phyloP scores from a whole-genome alignment of 1,140 invertebrate genomes.

The Propsilocerus akamusi region DNA sequence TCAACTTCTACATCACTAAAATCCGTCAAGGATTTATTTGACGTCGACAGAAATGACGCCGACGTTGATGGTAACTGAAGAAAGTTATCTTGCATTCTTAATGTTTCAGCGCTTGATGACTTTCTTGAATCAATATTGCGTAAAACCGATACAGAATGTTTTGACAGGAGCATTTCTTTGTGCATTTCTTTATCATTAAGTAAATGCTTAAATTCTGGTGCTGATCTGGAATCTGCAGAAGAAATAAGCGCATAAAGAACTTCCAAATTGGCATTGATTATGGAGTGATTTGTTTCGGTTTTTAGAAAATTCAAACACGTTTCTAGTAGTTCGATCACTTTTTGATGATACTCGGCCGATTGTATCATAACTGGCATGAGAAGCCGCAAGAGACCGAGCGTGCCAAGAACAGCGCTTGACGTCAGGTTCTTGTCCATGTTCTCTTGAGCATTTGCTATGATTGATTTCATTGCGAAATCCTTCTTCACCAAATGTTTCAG shows the following conservation, averaged over 20 bases:
- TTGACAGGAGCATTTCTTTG: neutral
- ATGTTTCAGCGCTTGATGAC: neutral
- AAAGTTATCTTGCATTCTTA: neutral
- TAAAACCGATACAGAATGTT: neutral
- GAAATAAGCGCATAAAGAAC: conserved; percentile 44
- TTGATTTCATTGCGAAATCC: conserved; percentile 18
- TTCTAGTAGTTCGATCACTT: conserved; percentile 47
- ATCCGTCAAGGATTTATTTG: neutral
- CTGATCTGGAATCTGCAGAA: neutral
- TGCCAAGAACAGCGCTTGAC: conserved; percentile 34
- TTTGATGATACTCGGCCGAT: conserved; percentile 20
- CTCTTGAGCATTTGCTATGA: conserved; percentile 20
- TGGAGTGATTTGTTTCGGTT: conserved; percentile 49
- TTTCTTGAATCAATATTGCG: neutral
- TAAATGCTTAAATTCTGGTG: neutral
- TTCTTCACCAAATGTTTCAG: conserved; percentile 21
- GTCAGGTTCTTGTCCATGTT: conserved; percentile 28
- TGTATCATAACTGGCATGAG: conserved; percentile 35
- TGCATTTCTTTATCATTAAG: neutral
- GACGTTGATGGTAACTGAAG: neutral
- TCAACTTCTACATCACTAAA: conserved; percentile 25
- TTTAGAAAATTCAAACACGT: conserved; percentile 45
- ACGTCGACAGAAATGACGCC: neutral
- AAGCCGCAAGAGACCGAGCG: conserved; percentile 40
- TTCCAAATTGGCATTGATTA: conserved; percentile 56